Conservation (phyloP, 2,113 vertebrate species). For the Amblyopsis rosae region DNA sequence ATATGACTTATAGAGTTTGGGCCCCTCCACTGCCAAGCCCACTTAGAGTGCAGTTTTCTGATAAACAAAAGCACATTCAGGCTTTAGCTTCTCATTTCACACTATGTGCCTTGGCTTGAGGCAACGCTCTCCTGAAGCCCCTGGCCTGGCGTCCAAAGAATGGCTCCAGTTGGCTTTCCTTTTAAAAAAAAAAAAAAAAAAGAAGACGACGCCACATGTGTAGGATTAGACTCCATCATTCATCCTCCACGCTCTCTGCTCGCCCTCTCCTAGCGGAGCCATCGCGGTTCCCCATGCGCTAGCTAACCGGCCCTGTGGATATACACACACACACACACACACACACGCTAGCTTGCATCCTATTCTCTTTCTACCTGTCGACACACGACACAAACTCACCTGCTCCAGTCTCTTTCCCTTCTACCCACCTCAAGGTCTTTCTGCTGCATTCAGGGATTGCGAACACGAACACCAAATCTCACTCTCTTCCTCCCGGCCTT, state of each 20-base stretch:
- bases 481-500: slow-evolving; percentile 19
- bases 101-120: slow-evolving; percentile 84
- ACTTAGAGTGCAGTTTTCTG: slow-evolving; percentile 85
- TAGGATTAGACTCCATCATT: slow-evolving; percentile 82
- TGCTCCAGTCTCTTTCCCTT: slow-evolving; percentile 25
- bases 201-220: slow-evolving; percentile 74
- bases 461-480: slow-evolving; percentile 21
- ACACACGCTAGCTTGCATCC: slow-evolving; percentile 8
- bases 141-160: slow-evolving; percentile 80
- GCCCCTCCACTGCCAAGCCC: slow-evolving; percentile 77
- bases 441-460: slow-evolving; percentile 21
- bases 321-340: slow-evolving; percentile 14
- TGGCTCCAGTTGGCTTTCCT: slow-evolving; percentile 82
- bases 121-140: slow-evolving; percentile 79
- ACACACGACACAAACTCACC: slow-evolving; percentile 49
- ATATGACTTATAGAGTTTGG: slow-evolving; percentile 84
- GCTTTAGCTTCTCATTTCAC: slow-evolving; percentile 86
- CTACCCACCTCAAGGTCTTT: slow-evolving; percentile 21
- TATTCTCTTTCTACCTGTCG: slow-evolving; percentile 1
- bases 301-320: slow-evolving; percentile 54
- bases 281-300: slow-evolving; percentile 44
- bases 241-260: slow-evolving; percentile 78
- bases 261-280: slow-evolving; percentile 68
- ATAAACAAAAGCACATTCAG: slow-evolving; percentile 87
- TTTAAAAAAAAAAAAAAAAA: slow-evolving; percentile 59